Conservation (phyloP, 2,113 vertebrate genomes). For the Gallinago media region DNA sequence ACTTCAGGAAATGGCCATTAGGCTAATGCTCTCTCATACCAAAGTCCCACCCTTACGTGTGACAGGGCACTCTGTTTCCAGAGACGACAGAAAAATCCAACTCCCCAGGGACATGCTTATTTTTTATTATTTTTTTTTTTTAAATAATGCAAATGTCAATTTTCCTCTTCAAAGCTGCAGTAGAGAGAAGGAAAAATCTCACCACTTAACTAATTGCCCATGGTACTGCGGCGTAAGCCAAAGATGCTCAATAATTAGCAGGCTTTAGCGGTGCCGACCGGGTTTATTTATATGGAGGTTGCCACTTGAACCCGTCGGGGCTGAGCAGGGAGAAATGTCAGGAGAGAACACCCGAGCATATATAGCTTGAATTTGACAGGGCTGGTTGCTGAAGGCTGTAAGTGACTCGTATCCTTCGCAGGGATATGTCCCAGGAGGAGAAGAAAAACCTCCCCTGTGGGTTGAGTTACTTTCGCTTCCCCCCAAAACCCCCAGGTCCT, state of each 20-base stretch:
- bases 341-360: neutral
- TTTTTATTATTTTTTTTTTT: neutral
- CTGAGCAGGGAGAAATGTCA: neutral
- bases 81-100: neutral
- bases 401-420: neutral
- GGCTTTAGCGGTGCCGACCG: neutral
- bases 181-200: neutral
- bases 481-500: neutral
- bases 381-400: neutral
- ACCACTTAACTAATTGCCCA: rapidly evolving
- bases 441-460: neutral
- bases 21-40: neutral
- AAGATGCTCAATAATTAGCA: neutral
- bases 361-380: neutral
- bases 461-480: neutral
- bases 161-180: rapidly evolving
- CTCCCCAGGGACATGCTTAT: rapidly evolving
- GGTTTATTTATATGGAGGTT: neutral
- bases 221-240: neutral
- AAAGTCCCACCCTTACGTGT: neutral
- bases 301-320: neutral
- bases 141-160: neutral
- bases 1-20: neutral
- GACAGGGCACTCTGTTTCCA: neutral
- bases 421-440: neutral